phyloP scores from a whole-genome alignment of 2,113 vertebrate species.

The Hepsetus odoe region DNA sequence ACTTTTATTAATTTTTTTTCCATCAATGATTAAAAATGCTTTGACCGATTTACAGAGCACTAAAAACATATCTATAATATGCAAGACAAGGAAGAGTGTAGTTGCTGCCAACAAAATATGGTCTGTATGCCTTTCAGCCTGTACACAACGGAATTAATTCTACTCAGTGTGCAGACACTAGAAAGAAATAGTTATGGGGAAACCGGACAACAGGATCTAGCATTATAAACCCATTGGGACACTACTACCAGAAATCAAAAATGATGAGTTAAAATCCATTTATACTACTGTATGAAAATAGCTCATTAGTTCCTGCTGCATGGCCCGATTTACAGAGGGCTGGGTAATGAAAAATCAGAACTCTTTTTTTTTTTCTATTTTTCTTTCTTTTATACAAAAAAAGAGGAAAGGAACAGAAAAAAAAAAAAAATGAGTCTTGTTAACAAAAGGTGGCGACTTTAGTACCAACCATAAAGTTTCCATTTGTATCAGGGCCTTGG shows the following conservation, averaged over 20 bases:
- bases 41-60: conserved; percentile 76
- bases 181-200: conserved; percentile 62
- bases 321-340: conserved; percentile 60
- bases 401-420: conserved; percentile 56
- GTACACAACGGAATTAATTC: conserved; percentile 52
- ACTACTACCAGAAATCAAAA: conserved; percentile 61
- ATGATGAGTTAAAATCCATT: conserved; percentile 59
- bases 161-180: conserved; percentile 57
- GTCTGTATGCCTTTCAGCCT: conserved; percentile 60
- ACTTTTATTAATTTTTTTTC: conserved; percentile 73
- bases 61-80: conserved; percentile 74
- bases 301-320: conserved; percentile 57
- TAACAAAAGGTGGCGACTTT: conserved; percentile 58
- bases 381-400: conserved; percentile 53
- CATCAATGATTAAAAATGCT: conserved; percentile 72
- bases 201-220: conserved; percentile 51
- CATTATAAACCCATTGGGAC: conserved; percentile 54
- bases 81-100: conserved; percentile 62
- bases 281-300: conserved; percentile 64
- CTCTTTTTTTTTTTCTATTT: conserved; percentile 8
- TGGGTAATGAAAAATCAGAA: conserved; percentile 50
- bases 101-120: conserved; percentile 64
- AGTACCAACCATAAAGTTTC: conserved; percentile 57
- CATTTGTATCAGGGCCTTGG: conserved; percentile 62
- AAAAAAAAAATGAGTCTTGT: conserved; percentile 51